Conservation (phyloP, 2,797 vertebrate species). For the Perodicticus potto region DNA sequence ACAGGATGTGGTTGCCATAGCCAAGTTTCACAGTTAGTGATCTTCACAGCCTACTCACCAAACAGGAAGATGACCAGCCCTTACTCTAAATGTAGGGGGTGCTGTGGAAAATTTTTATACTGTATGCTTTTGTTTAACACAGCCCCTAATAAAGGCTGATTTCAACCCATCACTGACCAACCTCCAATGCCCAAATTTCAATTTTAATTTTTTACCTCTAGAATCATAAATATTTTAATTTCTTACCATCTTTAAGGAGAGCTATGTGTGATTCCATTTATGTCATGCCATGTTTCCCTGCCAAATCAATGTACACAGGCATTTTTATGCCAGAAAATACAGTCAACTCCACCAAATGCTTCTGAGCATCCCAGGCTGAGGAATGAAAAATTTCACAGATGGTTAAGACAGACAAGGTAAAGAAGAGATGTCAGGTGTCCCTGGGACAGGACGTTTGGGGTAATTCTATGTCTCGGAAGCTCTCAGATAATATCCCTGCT, state of each 20-base stretch:
- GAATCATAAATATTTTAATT: neutral
- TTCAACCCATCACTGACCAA: neutral
- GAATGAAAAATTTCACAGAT: neutral
- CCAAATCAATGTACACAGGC: neutral
- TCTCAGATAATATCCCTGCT: no score
- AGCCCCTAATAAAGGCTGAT: neutral
- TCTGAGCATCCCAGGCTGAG: neutral
- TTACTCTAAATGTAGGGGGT: accelerated
- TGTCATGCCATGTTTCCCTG: neutral
- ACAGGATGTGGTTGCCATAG: neutral
- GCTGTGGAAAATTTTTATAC: neutral
- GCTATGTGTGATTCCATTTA: no score
- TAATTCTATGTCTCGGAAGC: no score
- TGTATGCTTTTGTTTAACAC: no score
- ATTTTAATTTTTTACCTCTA: neutral
- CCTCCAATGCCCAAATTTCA: neutral
- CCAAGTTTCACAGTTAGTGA: no score
- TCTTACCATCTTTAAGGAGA: neutral
- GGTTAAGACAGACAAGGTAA: no score
- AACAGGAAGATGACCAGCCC: neutral
- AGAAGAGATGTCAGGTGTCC: no score
- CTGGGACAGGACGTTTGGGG: no score
- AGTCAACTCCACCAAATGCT: neutral
- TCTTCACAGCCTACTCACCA: no score
- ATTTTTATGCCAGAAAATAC: neutral